phyloP scores from a whole-genome alignment of 2,113 vertebrate genomes.

The Echinops telfairi region DNA sequence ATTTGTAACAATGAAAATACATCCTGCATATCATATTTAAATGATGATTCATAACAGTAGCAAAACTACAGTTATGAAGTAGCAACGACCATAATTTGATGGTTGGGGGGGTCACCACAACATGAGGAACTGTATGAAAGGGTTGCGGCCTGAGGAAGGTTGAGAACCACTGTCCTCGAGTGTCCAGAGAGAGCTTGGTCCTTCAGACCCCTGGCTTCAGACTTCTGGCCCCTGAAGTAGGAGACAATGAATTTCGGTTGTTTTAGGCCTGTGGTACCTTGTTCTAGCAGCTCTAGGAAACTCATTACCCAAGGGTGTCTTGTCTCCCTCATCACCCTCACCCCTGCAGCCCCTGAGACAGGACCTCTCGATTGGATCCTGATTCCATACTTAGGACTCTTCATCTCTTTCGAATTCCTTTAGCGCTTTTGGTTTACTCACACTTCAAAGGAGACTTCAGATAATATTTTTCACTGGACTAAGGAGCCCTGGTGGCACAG shows the following conservation, averaged over 20 bases:
- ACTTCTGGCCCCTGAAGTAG: not conserved
- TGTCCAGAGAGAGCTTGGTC: not conserved
- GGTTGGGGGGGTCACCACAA: too few relatives aligned
- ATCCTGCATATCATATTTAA: too few relatives aligned
- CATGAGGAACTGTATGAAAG: too few relatives aligned
- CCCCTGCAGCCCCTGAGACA: not conserved
- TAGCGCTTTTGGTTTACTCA: slow-evolving; percentile 9
- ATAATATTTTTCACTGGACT: not conserved
- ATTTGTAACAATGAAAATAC: too few relatives aligned
- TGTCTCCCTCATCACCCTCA: not conserved
- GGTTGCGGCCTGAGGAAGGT: too few relatives aligned
- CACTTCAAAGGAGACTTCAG: not conserved
- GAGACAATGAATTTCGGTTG: not conserved
- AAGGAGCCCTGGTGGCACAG: not conserved
- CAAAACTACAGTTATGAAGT: too few relatives aligned
- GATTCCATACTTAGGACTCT: not conserved
- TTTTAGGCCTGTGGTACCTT: not conserved
- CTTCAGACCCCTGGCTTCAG: not conserved
- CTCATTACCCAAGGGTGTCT: not conserved
- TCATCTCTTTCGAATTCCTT: slow-evolving; percentile 4
- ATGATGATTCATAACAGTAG: too few relatives aligned
- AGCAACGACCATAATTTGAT: too few relatives aligned
- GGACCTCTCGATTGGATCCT: not conserved
- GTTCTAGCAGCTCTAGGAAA: not conserved
- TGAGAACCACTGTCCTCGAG: not conserved